These are phyloP conservation scores for Peribatodes rhomboidaria DNA, from an alignment of 2,888 invertebrate genomes.

Conservation along the genomic window DNA sequence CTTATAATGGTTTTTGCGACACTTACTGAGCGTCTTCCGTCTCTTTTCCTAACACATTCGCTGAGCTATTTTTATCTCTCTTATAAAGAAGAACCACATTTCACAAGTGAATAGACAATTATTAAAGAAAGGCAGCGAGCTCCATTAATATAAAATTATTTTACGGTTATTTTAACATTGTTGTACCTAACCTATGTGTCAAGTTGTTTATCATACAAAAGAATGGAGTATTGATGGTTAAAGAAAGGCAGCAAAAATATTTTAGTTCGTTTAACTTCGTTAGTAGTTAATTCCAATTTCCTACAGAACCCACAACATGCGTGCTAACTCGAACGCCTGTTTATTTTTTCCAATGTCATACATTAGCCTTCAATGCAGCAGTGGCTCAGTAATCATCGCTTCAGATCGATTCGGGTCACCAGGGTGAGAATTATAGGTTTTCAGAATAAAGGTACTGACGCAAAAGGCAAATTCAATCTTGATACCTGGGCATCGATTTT, in stretches of 20 bases:
- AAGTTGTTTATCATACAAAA: neutral
- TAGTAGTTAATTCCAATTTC: neutral
- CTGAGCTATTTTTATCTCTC: no score
- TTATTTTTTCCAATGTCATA: slow-evolving; percentile 43
- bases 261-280: no score
- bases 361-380: slow-evolving; percentile 34
- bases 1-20: neutral
- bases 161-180: no score
- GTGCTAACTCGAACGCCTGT: slow-evolving; percentile 10
- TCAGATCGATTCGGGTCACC: slow-evolving; percentile 33
- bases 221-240: no score
- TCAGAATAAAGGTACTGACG: neutral
- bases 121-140: no score
- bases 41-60: slow-evolving; percentile 3
- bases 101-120: no score
- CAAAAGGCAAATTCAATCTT: slow-evolving; percentile 7
- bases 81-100: no score
- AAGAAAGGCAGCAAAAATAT: no score
- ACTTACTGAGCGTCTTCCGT: neutral
- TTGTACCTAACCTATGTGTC: no score
- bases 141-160: no score
- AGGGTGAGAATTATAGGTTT: slow-evolving; percentile 24
- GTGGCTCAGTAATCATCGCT: slow-evolving; percentile 35
- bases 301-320: slow-evolving; percentile 30
- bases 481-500: neutral